phyloP scores from a whole-genome alignment of 2,113 vertebrate genomes.

The Eolophus roseicapilla region DNA sequence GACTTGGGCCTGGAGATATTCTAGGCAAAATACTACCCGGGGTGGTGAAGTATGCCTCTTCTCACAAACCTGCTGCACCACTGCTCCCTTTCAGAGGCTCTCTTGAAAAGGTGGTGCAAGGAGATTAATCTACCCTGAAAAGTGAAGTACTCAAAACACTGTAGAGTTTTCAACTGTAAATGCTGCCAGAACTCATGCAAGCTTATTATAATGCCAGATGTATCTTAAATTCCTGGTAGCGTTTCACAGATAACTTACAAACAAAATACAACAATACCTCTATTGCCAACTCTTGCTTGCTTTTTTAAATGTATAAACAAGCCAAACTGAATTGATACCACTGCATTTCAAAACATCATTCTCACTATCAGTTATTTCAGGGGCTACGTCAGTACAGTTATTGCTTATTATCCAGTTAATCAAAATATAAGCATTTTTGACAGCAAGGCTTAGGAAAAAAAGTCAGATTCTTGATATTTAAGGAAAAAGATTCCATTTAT shows the following conservation, averaged over 20 bases:
- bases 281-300: neutral
- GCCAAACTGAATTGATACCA: neutral
- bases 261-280: neutral
- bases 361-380: neutral
- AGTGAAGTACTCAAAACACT: neutral
- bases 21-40: neutral
- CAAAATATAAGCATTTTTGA: neutral
- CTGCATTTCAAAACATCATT: neutral
- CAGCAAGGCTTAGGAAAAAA: neutral
- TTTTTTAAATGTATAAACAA: neutral
- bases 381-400: neutral
- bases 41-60: neutral
- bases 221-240: neutral
- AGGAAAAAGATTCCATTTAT: neutral
- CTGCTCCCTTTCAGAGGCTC: neutral
- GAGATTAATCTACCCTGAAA: neutral
- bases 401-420: neutral
- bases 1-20: neutral
- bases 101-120: neutral
- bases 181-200: neutral
- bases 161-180: neutral
- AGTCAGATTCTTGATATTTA: neutral
- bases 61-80: neutral
- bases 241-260: slow-evolving; percentile 4
- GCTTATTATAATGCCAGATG: neutral